Conservation (phyloP, 2,888 invertebrate species). For the Hirtodrosophila confusa region DNA sequence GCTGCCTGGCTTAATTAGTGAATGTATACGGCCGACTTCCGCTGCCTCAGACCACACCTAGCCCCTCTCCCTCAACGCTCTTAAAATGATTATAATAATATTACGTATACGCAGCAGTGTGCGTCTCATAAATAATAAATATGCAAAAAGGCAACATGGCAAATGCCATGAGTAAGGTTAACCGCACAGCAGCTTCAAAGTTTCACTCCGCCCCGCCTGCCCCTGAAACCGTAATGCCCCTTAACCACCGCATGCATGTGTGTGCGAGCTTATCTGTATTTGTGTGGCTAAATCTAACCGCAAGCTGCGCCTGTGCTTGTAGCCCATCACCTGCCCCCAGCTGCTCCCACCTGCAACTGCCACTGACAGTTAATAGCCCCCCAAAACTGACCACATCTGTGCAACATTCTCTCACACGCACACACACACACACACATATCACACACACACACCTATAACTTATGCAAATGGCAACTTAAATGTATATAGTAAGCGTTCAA, state of each 20-base stretch:
- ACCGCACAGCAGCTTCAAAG: conserved; percentile 28
- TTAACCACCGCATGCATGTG: not conserved
- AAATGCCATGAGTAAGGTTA: conserved; percentile 30
- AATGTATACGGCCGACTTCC: conserved; percentile 31
- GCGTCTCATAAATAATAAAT: conserved; percentile 65
- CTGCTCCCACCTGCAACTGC: conserved; percentile 46
- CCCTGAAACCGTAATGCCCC: no score
- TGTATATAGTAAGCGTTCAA: conserved; percentile 11
- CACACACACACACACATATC: conserved; percentile 13
- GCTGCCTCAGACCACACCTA: not conserved
- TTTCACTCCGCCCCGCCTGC: not conserved
- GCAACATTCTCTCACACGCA: conserved; percentile 9
- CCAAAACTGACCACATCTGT: conserved; percentile 28
- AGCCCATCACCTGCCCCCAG: not conserved
- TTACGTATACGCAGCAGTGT: conserved; percentile 54
- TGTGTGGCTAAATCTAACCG: conserved; percentile 55
- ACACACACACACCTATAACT: conserved; percentile 8
- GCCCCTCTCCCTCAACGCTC: not conserved
- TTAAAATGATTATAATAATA: conserved; percentile 63
- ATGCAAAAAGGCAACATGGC: conserved; percentile 60
- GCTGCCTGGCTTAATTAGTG: conserved; percentile 37
- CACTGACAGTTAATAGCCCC: conserved; percentile 65
- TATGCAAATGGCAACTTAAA: conserved; percentile 22
- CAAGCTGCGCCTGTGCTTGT: conserved; percentile 48
- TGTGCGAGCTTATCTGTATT: conserved; percentile 13